A percentile compares a stretch with the other conserved stretches of the same genome.
phyloP scores from a whole-genome alignment of 2,888 invertebrate genomes.

The Oscheius onirici region DNA sequence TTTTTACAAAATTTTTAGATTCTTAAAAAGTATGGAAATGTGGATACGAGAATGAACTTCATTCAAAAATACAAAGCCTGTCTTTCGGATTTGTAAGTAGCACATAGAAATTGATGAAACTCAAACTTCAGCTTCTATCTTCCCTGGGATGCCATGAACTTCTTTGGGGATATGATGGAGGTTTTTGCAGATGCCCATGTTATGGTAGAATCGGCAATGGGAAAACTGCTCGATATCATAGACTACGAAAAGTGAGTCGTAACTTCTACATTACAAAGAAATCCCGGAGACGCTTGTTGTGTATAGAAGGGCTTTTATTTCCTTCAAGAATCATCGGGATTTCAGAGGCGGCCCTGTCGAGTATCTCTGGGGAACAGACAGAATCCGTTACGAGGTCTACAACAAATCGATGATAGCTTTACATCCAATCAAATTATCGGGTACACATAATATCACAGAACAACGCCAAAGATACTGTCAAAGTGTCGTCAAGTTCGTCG shows the following conservation, averaged over 20 bases:
- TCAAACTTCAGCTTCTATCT: not conserved
- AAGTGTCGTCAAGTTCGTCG: not conserved
- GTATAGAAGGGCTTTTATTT: too few species aligned
- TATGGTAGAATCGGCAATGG: not conserved
- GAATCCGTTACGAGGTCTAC: not conserved
- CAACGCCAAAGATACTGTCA: not conserved
- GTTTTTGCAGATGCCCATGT: constrained; percentile 2
- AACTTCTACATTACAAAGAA: too few species aligned
- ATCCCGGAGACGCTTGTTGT: too few species aligned
- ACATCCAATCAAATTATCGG: not conserved
- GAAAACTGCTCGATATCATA: not conserved
- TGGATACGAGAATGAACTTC: too few species aligned
- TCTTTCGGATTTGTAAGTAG: too few species aligned
- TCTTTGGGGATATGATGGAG: constrained; percentile 5
- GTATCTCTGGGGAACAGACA: not conserved
- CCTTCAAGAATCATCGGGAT: not conserved
- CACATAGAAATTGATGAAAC: too few species aligned
- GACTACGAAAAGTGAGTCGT: not conserved
- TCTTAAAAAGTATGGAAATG: too few species aligned
- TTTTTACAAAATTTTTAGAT: too few species aligned
- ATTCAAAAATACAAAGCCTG: too few species aligned
- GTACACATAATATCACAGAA: too few species aligned
- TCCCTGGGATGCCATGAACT: constrained; percentile 2
- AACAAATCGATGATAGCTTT: not conserved
- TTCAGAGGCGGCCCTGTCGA: not conserved